phyloP scores from a whole-genome alignment of 2,113 vertebrate species.

The Macquaria ambigua region DNA sequence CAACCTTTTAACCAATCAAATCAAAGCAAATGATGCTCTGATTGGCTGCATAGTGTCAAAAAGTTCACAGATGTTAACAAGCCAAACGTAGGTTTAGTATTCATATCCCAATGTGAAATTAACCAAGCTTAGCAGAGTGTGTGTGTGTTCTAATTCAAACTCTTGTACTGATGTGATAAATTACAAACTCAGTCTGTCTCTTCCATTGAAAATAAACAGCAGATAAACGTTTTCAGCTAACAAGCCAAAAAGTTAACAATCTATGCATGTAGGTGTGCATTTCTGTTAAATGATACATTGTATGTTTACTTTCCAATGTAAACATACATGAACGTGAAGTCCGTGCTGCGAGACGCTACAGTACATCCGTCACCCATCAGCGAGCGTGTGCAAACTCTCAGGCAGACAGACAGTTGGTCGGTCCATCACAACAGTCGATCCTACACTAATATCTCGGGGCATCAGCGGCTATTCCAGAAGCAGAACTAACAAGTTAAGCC shows the following conservation, averaged over 20 bases:
- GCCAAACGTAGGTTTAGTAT: slow-evolving; percentile 32
- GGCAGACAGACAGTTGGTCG: slow-evolving; percentile 80
- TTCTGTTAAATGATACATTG: not conserved
- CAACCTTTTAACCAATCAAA: slow-evolving; percentile 9
- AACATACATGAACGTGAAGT: slow-evolving; percentile 33
- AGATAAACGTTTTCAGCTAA: not conserved
- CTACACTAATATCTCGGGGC: slow-evolving; percentile 92
- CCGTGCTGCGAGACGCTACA: slow-evolving; percentile 12
- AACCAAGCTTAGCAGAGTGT: slow-evolving; percentile 11
- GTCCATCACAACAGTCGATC: slow-evolving; percentile 92
- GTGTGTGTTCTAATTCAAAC: not conserved
- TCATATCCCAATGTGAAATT: slow-evolving; percentile 39
- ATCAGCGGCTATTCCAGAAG: slow-evolving; percentile 93
- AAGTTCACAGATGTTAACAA: slow-evolving; percentile 20
- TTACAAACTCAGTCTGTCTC: not conserved
- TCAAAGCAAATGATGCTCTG: slow-evolving; percentile 5
- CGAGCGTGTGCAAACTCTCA: slow-evolving; percentile 44
- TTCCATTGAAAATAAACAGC: not conserved
- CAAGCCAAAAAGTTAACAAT: not conserved
- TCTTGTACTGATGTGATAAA: not conserved
- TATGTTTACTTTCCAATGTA: not conserved
- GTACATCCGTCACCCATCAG: slow-evolving; percentile 50
- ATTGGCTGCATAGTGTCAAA: not conserved
- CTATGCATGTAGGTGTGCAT: not conserved
- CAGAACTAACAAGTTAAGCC: slow-evolving; percentile 98